A percentile compares a stretch with the other conserved stretches of the same genome.
phyloP scores from a whole-genome alignment of 2,797 vertebrate species.

The Cuculus canorus region DNA sequence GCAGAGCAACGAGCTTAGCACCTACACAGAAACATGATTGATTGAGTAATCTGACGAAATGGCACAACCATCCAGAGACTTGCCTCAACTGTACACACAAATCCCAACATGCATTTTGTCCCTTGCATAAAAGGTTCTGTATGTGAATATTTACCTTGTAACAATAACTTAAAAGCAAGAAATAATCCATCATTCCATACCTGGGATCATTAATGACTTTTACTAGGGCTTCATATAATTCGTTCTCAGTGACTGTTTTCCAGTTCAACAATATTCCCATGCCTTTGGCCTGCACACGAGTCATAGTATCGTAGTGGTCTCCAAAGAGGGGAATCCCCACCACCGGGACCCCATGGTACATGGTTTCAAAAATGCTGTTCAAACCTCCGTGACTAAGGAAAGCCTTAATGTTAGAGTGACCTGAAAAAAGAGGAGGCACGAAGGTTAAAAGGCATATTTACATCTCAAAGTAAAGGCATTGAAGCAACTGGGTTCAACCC shows the following conservation, averaged over 20 bases:
- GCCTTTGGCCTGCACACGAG: constrained; percentile 94
- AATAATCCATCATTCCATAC: constrained; percentile 56
- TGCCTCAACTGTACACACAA: background rate
- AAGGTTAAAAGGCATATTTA: background rate
- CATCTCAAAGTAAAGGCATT: background rate
- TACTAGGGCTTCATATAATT: constrained; percentile 86
- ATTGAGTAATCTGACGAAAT: background rate
- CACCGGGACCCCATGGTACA: constrained; percentile 97
- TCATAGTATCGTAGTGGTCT: constrained; percentile 99
- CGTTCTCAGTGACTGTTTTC: constrained; percentile 89
- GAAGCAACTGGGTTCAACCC: background rate
- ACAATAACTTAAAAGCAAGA: background rate
- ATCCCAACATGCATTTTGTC: background rate
- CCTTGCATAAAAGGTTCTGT: background rate
- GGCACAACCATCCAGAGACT: background rate
- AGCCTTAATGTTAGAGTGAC: constrained; percentile 89
- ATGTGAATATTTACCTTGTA: fast-evolving
- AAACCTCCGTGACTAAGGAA: constrained; percentile 97
- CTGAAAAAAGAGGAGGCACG: constrained; percentile 69
- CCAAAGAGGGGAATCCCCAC: constrained; percentile 97
- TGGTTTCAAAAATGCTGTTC: constrained; percentile 98
- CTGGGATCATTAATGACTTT: constrained; percentile 89
- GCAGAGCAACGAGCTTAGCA: background rate
- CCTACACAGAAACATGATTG: background rate
- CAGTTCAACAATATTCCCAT: constrained; percentile 97